Base-by-base conservation (phyloP, 2,797 vertebrate species). In the Bothrops alternatus region DNA sequence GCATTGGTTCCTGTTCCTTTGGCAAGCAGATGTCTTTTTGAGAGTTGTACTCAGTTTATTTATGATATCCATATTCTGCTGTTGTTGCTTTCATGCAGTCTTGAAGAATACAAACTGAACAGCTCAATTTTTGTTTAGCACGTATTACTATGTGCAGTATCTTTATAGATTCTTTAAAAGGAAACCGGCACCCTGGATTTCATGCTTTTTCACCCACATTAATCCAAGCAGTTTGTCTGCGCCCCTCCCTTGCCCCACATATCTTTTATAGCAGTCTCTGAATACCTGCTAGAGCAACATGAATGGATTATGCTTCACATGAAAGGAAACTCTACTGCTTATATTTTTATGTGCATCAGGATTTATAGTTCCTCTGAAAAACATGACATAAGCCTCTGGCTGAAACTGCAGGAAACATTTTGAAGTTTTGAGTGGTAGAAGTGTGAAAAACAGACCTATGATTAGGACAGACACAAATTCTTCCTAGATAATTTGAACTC, bases 331-430 rank as follows among this genome's bases (percentile, higher is more conserved):
- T 47, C 37, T 47, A 25, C 18, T 82, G 37, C 73, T 82, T 47
- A 82, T 37, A 82, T 47, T 82, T 82, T 82, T 23, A 47, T 82
- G 20, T 82, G 73, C 73, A 23, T 2, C 73, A 82, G 20, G 47
- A 82, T 47, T 47, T 47, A 47, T 32, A 87, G 86, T 57, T 87
- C 50, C 91, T 20, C 91, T 93, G 90, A 42, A 95, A 86, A 87
- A 56, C 53, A 56, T 87, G 55, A 18, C 86, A 57, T 32, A 55
- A 87, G 53, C 53, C 86, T 28, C 28, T 56, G 55, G 55, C 55
- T 55, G 55, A 57, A 87, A 56, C 86, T 56, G 28, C 86, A 56
- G 55, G 55, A 87, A 87, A 32, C 28, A 87, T 87, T 57, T 87
- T 87, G 28, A 56, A 82, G 37, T 82, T 82, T 47, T 82, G 73